phyloP scores from a whole-genome alignment of 1,140 invertebrate genomes.

The Sminthurides bifidus region DNA sequence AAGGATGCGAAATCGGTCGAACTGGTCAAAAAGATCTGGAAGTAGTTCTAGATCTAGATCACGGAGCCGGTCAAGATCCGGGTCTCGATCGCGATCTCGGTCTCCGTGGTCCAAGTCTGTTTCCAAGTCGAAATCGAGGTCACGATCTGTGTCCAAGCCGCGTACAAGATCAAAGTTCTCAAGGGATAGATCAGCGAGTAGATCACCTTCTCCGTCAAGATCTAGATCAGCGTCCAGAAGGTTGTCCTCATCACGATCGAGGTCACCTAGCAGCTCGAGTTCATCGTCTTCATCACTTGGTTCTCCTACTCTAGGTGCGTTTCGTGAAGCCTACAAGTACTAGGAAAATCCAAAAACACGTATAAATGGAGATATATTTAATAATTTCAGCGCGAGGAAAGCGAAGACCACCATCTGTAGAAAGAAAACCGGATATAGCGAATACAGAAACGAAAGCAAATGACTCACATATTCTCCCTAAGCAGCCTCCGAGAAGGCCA shows the following conservation, averaged over 20 bases:
- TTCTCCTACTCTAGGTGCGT: not conserved
- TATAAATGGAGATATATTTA: too few species aligned
- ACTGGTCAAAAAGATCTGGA: not conserved
- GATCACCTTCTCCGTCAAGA: slow-evolving; percentile 10
- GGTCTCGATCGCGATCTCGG: slow-evolving; percentile 11
- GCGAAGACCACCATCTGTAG: not conserved
- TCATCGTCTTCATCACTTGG: slow-evolving; percentile 12
- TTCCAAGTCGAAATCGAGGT: slow-evolving; percentile 15
- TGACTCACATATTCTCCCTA: not conserved
- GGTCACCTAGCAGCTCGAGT: slow-evolving; percentile 6
- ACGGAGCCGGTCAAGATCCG: slow-evolving; percentile 37
- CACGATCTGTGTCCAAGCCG: slow-evolving; percentile 10
- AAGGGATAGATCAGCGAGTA: slow-evolving; percentile 7
- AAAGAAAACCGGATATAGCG: slow-evolving; percentile 1
- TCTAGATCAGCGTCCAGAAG: not conserved
- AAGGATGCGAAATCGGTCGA: not conserved
- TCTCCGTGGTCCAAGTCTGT: slow-evolving; percentile 6
- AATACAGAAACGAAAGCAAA: not conserved
- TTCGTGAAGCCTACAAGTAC: too few species aligned
- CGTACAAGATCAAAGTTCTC: slow-evolving; percentile 18
- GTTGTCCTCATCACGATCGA: slow-evolving; percentile 9
- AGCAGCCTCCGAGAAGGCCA: too few species aligned
- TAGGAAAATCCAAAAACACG: too few species aligned
- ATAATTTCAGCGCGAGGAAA: not conserved
- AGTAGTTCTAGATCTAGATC: slow-evolving; percentile 32